Evolutionary conservation across 2,888 invertebrate species (phyloP).

Genomic region (Ophion ventricosus): DNA sequence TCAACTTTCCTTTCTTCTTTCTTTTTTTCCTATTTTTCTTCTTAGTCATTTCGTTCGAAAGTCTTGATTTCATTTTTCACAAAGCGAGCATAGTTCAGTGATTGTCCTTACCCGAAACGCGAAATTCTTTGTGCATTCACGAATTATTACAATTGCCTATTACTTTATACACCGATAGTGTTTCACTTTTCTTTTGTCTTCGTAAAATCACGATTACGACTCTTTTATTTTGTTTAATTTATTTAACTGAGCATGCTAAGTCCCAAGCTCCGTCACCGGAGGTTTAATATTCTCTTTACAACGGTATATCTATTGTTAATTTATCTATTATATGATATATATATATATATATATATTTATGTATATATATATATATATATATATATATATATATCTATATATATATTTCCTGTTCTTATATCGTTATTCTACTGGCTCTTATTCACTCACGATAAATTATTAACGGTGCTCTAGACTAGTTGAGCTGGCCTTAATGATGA

Average conservation of each 20-base stretch:
- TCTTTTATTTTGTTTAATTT: slow-evolving; percentile 73
- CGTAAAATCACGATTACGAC: slow-evolving; percentile 81
- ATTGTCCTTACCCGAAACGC: slow-evolving; percentile 83
- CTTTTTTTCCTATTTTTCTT: slow-evolving; percentile 65
- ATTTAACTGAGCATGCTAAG: slow-evolving; percentile 83
- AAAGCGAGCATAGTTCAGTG: slow-evolving; percentile 76
- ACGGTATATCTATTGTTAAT: slow-evolving; percentile 59
- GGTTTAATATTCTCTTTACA: slow-evolving; percentile 73
- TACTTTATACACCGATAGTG: slow-evolving; percentile 47
- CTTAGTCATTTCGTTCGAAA: slow-evolving; percentile 64
- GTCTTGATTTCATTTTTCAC: slow-evolving; percentile 19
- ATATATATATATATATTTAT: slow-evolving; percentile 56
- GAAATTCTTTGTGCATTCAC: slow-evolving; percentile 81
- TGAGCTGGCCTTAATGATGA: slow-evolving; percentile 81
- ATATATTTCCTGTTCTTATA: slow-evolving; percentile 63
- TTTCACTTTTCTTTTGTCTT: slow-evolving; percentile 41
- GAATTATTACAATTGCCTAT: slow-evolving; percentile 65
- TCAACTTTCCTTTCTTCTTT: slow-evolving; percentile 71
- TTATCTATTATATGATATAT: slow-evolving; percentile 30
- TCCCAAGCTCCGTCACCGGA: slow-evolving; percentile 83
- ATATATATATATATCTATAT: slow-evolving; percentile 60
- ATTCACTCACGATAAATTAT: slow-evolving; percentile 74
- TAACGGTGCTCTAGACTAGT: slow-evolving; percentile 83
- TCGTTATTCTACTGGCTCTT: slow-evolving; percentile 80
- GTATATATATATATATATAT: slow-evolving; percentile 65